Evolutionary conservation across 1,140 invertebrate genomes (phyloP).

Genomic region (Spodoptera litura): DNA sequence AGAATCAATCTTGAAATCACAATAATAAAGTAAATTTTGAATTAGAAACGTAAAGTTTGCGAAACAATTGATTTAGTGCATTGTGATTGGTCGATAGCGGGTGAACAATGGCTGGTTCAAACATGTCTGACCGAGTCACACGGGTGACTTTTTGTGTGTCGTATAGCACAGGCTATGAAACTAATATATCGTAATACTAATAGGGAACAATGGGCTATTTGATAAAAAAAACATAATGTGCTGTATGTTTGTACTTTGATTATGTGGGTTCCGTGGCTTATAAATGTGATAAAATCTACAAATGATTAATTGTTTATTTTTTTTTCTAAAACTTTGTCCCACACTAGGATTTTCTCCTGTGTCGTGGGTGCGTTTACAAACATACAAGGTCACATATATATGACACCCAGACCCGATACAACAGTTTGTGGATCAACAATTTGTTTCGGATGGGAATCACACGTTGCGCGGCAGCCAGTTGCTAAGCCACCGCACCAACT

Average conservation of each 20-base stretch:
- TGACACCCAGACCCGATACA: too few species aligned
- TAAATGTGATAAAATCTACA: too few species aligned
- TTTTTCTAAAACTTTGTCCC: too few species aligned
- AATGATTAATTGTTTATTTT: too few species aligned
- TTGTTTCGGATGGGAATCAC: too few species aligned
- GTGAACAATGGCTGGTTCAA: not conserved
- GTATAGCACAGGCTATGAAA: not conserved
- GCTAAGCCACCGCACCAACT: too few species aligned
- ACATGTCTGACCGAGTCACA: constrained; percentile 4
- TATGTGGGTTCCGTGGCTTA: not conserved
- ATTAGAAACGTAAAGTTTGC: constrained; percentile 9
- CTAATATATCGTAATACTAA: constrained; percentile 16
- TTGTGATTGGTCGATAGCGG: not conserved
- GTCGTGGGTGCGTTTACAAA: too few species aligned
- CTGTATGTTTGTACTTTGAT: not conserved
- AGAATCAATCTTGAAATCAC: not conserved
- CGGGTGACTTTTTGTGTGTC: constrained; percentile 5
- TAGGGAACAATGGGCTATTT: constrained; percentile 18
- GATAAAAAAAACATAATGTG: not conserved
- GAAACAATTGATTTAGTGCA: constrained; percentile 27
- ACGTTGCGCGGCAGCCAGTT: too few species aligned
- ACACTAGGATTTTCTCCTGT: too few species aligned
- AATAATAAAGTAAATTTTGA: not conserved
- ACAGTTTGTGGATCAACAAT: too few species aligned
- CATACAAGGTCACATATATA: too few species aligned